phyloP scores from a whole-genome alignment of 2,113 vertebrate species.

The Chinchilla lanigera region DNA sequence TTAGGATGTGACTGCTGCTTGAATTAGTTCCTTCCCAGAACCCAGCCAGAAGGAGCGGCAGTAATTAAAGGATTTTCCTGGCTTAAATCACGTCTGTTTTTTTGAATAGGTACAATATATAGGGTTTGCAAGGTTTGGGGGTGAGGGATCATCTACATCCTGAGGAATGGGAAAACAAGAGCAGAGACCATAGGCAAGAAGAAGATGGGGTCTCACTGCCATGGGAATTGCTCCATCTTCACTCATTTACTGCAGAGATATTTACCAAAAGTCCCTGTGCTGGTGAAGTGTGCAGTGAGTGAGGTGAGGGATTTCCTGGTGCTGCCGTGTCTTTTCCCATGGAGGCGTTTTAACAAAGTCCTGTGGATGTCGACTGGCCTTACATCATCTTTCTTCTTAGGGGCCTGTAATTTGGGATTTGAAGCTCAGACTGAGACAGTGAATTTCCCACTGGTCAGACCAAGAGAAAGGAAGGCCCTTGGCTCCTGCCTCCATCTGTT shows the following conservation, averaged over 20 bases:
- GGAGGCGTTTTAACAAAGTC: background rate
- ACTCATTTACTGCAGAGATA: background rate
- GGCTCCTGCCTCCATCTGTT: background rate
- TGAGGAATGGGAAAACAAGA: background rate
- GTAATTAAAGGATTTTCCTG: slow-evolving; percentile 75
- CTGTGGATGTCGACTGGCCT: background rate
- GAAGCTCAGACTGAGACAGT: background rate
- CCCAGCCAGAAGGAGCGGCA: slow-evolving; percentile 57
- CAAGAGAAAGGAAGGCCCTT: background rate
- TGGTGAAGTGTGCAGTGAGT: background rate
- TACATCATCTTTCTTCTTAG: background rate
- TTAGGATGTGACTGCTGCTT: slow-evolving; percentile 64
- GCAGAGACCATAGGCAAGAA: background rate
- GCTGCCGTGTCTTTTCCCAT: background rate
- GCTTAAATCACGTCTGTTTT: slow-evolving; percentile 38
- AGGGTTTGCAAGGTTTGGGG: background rate
- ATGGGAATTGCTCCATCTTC: background rate
- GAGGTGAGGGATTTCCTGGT: background rate
- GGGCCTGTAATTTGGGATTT: no score
- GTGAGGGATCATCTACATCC: background rate
- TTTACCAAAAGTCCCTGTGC: background rate
- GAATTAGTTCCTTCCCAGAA: slow-evolving; percentile 71
- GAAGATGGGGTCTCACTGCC: background rate
- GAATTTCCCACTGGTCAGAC: background rate
- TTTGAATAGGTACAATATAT: background rate